Evolutionary conservation across 2,113 vertebrate genomes (phyloP), one percentile per base, ranked within the genome.

Genomic region (Protobothrops flavoviridis): DNA sequence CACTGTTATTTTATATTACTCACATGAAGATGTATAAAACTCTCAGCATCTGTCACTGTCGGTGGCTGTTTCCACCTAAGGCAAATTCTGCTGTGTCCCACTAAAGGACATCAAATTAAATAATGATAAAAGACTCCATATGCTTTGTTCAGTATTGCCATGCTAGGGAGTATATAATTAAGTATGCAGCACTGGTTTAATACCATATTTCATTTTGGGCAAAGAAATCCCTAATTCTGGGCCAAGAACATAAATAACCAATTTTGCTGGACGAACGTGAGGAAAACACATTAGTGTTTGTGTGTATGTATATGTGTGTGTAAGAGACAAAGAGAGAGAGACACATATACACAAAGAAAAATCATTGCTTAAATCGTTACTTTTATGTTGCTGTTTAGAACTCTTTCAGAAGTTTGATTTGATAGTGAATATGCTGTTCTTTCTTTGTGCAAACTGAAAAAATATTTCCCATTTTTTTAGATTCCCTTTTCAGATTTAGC

Each of bases 1-100:
- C 94, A 95, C 96, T 95, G 92, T 96, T 96, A 39, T 10, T 59
- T 85, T 90, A 69, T n/a, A 59, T 85, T 85, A 90, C 24, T 64
- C 91, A 92, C 45, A 26, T 74, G 91, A 92, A 43, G 61, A 88
- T 92, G 59, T 88, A 43, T 86, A 57, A 89, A 93, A 64, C 91
- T 91, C 74, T 85, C 90, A 85, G 85, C 43, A 92, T 52, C 33
- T 29, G 74, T 11, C 81, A 93, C 85, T 33, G 85, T 8, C 11
- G n/a, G 56, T 64, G 24, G 45, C 92, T 90, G 8, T 93, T 87
- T 26, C 39, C n/a, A 93, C 43, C 45, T 39, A 61, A 87, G 53
- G 39, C 45, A 90, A 86, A 90, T 52, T 24, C n/a, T 61, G 1
- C 56, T 15, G 52, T n/a, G 23, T 24, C 88, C 24, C 29, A 45